These are phyloP conservation scores for Brachirus orientalis DNA, from an alignment of 2,113 vertebrate genomes.

Conservation along the genomic window DNA sequence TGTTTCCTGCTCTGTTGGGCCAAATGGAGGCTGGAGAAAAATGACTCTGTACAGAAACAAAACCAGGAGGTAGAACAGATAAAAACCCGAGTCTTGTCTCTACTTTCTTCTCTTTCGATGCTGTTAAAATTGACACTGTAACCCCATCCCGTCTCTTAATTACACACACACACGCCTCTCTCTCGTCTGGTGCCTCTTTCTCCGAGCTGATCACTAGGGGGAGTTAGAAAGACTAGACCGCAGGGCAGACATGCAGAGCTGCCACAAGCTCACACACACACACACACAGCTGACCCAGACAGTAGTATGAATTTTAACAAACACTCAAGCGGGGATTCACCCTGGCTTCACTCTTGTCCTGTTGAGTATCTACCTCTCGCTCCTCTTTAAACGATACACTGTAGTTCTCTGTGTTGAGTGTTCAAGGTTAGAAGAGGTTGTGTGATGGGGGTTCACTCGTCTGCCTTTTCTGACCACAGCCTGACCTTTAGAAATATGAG, in stretches of 20 bases:
- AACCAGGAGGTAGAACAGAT: conserved; percentile 24
- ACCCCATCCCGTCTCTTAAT: conserved; percentile 17
- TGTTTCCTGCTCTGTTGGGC: conserved; percentile 64
- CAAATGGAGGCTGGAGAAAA: conserved; percentile 46
- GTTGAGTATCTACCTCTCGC: conserved; percentile 81
- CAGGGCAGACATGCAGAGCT: conserved; percentile 3
- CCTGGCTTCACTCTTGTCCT: conserved; percentile 55
- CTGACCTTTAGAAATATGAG: background rate
- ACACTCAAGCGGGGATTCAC: conserved; percentile 33
- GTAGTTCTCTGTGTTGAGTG: conserved; percentile 60
- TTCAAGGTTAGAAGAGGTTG: background rate
- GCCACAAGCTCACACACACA: conserved; percentile 16
- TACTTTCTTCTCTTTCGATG: background rate
- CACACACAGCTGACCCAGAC: background rate
- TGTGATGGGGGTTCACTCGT: background rate
- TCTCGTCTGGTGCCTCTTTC: conserved; percentile 20
- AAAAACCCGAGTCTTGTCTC: conserved; percentile 9
- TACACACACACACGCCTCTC: background rate
- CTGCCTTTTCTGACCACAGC: background rate
- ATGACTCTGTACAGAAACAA: conserved; percentile 44
- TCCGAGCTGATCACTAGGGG: conserved; percentile 43
- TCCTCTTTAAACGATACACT: conserved; percentile 70
- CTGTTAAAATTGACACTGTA: conserved; percentile 62
- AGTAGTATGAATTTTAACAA: conserved; percentile 10
- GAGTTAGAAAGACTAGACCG: conserved; percentile 46